These are phyloP conservation scores for Connochaetes taurinus DNA, from an alignment of 2,113 vertebrate genomes.

Conservation along the genomic window DNA sequence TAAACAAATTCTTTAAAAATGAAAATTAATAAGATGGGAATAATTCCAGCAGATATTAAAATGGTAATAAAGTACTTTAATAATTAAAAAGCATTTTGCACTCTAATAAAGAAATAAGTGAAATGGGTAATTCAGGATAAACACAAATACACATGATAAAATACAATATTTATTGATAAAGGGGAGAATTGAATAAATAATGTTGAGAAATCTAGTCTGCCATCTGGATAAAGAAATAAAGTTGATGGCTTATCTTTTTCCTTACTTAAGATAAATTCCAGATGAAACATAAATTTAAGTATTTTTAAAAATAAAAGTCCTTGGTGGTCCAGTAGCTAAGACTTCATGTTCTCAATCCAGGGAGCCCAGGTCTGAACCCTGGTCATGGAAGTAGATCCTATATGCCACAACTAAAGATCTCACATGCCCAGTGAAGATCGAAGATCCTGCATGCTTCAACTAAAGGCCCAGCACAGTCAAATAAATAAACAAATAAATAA, in stretches of 20 bases:
- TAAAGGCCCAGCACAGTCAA: not conserved
- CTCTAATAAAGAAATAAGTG: not conserved
- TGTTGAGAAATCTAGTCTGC: not conserved
- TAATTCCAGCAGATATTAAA: not conserved
- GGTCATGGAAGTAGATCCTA: not conserved
- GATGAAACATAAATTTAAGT: not conserved
- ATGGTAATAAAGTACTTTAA: not conserved
- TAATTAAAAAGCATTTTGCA: not conserved
- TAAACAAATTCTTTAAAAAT: not conserved
- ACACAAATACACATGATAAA: not conserved
- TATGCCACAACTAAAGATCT: not conserved
- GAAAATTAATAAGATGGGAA: not conserved
- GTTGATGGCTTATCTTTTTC: not conserved
- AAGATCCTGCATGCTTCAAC: not conserved
- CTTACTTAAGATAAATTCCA: not conserved
- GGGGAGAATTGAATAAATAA: not conserved
- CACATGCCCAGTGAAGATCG: not conserved
- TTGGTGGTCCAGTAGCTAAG: not conserved
- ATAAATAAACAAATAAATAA: not conserved
- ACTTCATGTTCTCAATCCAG: not conserved
- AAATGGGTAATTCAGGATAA: not conserved
- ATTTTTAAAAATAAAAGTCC: not conserved
- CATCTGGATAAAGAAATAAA: not conserved
- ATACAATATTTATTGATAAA: not conserved
- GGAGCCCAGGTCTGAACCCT: not conserved